Evolutionary conservation across 2,888 invertebrate species (phyloP).

Genomic region (Serripes groenlandicus): DNA sequence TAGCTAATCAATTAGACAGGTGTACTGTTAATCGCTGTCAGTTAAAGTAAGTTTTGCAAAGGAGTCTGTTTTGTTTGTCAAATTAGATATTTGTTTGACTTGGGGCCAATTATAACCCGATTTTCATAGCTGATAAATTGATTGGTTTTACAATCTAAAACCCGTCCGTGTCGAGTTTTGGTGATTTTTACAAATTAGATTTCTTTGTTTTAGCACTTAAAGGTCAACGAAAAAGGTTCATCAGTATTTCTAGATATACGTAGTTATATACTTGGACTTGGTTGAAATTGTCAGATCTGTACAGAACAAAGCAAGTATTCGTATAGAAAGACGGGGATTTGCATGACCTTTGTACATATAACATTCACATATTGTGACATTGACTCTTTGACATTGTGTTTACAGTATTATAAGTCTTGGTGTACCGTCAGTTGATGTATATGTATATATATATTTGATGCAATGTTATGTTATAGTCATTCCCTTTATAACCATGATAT

Average conservation of each 20-base stretch:
- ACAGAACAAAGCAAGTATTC: too few species aligned
- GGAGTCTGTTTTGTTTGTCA: too few species aligned
- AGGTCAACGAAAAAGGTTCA: constrained; percentile 8
- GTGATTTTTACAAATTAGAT: too few species aligned
- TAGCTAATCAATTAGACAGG: too few species aligned
- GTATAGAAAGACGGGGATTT: too few species aligned
- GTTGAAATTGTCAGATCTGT: background rate
- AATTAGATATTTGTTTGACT: too few species aligned
- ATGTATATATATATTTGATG: constrained; percentile 8
- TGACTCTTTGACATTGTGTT: background rate
- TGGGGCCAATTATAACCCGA: too few species aligned
- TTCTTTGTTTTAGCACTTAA: constrained; percentile 7
- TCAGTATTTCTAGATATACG: background rate
- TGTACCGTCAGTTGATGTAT: background rate
- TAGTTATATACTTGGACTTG: background rate
- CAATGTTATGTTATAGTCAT: constrained; percentile 13
- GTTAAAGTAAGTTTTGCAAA: too few species aligned
- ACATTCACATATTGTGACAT: background rate
- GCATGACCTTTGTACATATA: background rate
- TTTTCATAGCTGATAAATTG: too few species aligned
- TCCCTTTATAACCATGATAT: constrained; percentile 10
- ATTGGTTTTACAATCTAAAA: too few species aligned
- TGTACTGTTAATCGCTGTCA: too few species aligned
- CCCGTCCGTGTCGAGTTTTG: too few species aligned
- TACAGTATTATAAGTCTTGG: background rate